Conservation (phyloP, 1,140 invertebrate genomes). For the Anastatus disparis region DNA sequence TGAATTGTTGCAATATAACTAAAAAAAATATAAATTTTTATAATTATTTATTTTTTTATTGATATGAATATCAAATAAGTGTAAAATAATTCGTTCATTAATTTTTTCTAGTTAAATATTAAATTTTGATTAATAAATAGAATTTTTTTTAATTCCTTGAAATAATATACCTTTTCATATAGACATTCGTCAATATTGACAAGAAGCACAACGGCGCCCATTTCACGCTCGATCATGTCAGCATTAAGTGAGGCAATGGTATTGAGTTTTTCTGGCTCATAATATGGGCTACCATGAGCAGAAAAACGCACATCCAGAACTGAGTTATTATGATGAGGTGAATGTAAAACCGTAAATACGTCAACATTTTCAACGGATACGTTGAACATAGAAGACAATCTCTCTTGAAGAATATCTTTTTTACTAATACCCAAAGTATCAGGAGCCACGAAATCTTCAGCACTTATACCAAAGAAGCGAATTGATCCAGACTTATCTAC, state of each 20-base stretch:
- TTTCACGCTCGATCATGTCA: conserved; percentile 74
- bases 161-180: conserved; percentile 73
- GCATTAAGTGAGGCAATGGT: conserved; percentile 77
- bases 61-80: not conserved
- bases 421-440: conserved; percentile 74
- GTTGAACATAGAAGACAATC: conserved; percentile 80
- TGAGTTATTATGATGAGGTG: conserved; percentile 70
- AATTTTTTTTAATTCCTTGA: too few species aligned
- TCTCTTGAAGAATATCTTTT: conserved; percentile 73
- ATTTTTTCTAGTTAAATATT: not conserved
- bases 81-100: not conserved
- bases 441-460: conserved; percentile 84
- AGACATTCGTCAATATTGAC: conserved; percentile 90
- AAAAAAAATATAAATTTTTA: not conserved
- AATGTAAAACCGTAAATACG: conserved; percentile 87
- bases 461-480: conserved; percentile 81
- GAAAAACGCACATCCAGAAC: conserved; percentile 87
- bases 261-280: conserved; percentile 85
- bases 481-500: conserved; percentile 91
- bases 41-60: too few species aligned
- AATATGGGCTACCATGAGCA: conserved; percentile 92
- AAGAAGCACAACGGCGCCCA: conserved; percentile 81
- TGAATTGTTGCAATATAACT: conserved; percentile 74
- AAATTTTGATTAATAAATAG: too few species aligned
- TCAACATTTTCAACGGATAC: conserved; percentile 86